phyloP scores from a whole-genome alignment of 2,797 vertebrate genomes.

The Brachymystax lenok region DNA sequence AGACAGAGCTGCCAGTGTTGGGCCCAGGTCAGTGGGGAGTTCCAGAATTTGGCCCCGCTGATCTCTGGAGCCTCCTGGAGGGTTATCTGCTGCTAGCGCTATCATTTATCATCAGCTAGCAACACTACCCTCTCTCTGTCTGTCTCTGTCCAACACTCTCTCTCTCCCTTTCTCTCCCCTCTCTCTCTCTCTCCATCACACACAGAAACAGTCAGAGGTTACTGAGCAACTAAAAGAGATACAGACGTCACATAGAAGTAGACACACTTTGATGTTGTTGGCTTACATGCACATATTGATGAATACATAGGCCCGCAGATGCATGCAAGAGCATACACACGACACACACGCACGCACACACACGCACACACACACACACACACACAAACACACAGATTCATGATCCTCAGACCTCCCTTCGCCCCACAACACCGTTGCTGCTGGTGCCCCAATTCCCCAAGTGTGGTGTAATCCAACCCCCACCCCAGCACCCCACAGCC shows the following conservation, averaged over 20 bases:
- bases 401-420: conserved; percentile 71
- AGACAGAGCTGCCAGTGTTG: conserved; percentile 97
- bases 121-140: conserved; percentile 47
- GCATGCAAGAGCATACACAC: too few relatives aligned
- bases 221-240: not conserved
- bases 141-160: conserved; percentile 35
- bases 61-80: conserved; percentile 89
- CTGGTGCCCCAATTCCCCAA: conserved; percentile 76
- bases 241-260: too few relatives aligned
- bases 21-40: conserved; percentile 95
- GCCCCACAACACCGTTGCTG: conserved; percentile 77
- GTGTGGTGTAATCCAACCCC: conserved; percentile 63
- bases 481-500: conserved; percentile 69
- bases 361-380: conserved; percentile 17
- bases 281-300: conserved; percentile 15
- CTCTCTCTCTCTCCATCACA: conserved; percentile 48
- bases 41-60: conserved; percentile 96
- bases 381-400: conserved; percentile 31
- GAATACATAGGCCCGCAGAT: too few relatives aligned
- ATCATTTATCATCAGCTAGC: conserved; percentile 93
- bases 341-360: conserved; percentile 23
- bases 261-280: too few relatives aligned
- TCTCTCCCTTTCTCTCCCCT: conserved; percentile 25
- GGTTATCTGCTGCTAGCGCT: conserved; percentile 95
- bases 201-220: conserved; percentile 27